Evolutionary conservation across 2,888 invertebrate species (phyloP).

Genomic region (Uloborus plumipes): DNA sequence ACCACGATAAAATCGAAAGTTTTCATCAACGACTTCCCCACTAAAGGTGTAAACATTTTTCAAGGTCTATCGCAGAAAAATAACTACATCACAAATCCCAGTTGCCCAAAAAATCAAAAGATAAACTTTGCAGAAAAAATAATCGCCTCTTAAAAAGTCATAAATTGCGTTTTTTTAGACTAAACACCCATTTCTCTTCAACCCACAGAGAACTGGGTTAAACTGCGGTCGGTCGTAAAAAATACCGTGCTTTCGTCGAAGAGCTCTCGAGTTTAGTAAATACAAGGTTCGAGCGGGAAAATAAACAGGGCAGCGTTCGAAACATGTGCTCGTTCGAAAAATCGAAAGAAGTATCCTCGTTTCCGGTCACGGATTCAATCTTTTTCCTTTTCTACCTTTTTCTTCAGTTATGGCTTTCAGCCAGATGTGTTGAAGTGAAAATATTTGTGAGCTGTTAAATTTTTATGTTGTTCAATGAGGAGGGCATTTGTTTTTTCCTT

Average conservation of each 20-base stretch:
- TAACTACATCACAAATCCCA: too few species aligned
- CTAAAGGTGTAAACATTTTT: too few species aligned
- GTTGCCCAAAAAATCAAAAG: too few species aligned
- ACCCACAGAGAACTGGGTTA: constrained; percentile 33
- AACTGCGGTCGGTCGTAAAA: constrained; percentile 23
- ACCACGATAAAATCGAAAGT: too few species aligned
- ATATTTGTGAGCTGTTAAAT: too few species aligned
- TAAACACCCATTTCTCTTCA: constrained; percentile 4
- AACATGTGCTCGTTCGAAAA: not conserved
- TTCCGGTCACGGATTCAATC: too few species aligned
- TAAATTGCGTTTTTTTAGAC: constrained; percentile 1
- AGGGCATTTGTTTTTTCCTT: too few species aligned
- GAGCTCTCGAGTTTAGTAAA: constrained; percentile 10
- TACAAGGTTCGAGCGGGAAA: constrained; percentile 18
- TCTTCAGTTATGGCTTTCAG: not conserved
- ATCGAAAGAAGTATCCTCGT: not conserved
- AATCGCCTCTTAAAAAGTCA: constrained; percentile 2
- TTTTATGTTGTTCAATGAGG: too few species aligned
- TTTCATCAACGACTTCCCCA: too few species aligned
- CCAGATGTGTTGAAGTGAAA: not conserved
- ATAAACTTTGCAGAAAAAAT: too few species aligned
- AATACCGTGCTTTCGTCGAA: not conserved
- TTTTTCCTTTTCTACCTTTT: not conserved
- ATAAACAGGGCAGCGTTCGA: not conserved
- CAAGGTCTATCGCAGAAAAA: too few species aligned